Evolutionary conservation across 2,888 invertebrate genomes (phyloP).

Genomic region (Brenthis daphne): DNA sequence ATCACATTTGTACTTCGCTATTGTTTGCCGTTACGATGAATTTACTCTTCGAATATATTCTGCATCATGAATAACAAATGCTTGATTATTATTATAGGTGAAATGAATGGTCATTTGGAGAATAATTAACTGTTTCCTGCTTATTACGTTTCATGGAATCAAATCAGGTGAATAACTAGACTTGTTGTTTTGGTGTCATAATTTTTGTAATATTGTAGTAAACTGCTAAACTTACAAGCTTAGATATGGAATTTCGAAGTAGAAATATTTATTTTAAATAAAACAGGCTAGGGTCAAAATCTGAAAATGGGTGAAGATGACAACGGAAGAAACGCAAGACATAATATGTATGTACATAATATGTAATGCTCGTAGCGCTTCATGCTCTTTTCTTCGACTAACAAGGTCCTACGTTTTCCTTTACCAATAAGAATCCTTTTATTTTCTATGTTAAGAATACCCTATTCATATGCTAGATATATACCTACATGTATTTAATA

Average conservation of each 20-base stretch:
- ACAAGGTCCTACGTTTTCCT: background rate
- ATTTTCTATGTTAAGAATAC: background rate
- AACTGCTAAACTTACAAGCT: background rate
- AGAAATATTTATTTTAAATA: too few relatives aligned
- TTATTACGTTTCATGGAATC: conserved; percentile 4
- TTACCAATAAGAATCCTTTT: background rate
- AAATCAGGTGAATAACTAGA: background rate
- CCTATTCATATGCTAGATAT: too few relatives aligned
- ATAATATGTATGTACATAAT: too few relatives aligned
- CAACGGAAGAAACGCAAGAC: too few relatives aligned
- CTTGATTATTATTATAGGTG: conserved; percentile 8
- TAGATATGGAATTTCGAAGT: too few relatives aligned
- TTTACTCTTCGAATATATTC: conserved; percentile 19
- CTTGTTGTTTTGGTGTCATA: background rate
- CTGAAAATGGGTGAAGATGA: too few relatives aligned
- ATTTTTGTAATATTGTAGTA: background rate
- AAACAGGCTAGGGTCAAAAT: too few relatives aligned
- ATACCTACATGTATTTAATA: too few relatives aligned
- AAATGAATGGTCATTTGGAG: conserved; percentile 17
- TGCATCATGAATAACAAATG: conserved; percentile 20
- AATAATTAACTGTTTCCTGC: conserved; percentile 8
- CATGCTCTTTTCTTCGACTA: too few relatives aligned
- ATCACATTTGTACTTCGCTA: conserved; percentile 23
- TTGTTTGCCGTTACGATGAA: conserved; percentile 24
- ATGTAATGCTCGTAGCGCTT: too few relatives aligned